Base-by-base conservation (phyloP, 2,888 invertebrate species). In the Smittia sp. region DNA sequence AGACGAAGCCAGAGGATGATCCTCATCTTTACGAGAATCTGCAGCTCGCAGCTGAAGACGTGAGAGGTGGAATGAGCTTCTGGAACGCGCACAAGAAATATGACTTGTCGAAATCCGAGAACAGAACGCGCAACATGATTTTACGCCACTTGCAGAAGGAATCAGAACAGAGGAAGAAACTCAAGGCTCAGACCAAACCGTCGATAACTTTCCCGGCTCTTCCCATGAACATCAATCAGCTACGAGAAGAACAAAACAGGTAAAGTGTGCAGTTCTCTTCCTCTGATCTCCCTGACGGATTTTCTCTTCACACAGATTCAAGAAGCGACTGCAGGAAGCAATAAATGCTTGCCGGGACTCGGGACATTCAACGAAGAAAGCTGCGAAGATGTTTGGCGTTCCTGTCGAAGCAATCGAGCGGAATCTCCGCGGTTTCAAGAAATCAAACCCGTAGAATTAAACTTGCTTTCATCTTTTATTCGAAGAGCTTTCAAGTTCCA, bases 361-460 rank as follows among this genome's bases (percentile, higher is more conserved):
- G 2, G 82, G 82, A 7, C 81, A 82, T 81, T 81, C 82, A 0
- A 81, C 82, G 65, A 82, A 82, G 75, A 81, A 81, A 77, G 82
- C 82, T 0, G 81, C 82, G 0, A 80, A 79, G 75, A 77, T 81
- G 11, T 82, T 79, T 72, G 80, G 80, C 72, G 81, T 82, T 74
- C 81, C 82, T 2, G 15, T n/a, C 7, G 15, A 32, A 2, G 67
- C 67, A 39, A 67, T 67, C 13, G 67, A 67, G 13, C 7, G 67
- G 13, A 67, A 39, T 18, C n/a, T 67, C n/a, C 7, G 41, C 38
- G 67, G 67, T 7, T 67, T 38, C 15, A 67, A 67, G 15, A 63
- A 63, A 4, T 1, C 18, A 4, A 58, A 58, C 22, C 20, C 22
- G 3, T 58, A n/a, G 3, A 4, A 58, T 6, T 46, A 46, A 15